Base-by-base conservation (phyloP, 2,888 invertebrate genomes). In the Heliconius aoede region DNA sequence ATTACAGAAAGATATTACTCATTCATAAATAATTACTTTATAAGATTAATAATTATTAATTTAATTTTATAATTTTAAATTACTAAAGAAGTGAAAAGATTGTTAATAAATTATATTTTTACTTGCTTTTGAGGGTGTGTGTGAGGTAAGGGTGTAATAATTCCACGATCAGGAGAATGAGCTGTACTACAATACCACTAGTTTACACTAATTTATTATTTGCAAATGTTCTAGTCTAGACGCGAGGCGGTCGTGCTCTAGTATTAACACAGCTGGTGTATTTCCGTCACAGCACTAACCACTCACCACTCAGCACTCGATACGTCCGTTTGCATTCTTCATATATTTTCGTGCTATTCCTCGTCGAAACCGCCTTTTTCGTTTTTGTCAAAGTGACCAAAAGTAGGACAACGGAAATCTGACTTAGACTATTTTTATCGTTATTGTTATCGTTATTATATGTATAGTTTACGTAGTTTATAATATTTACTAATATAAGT, bases 161-260 rank as follows among this genome's bases (percentile, higher is more conserved):
- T 28, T 24, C 26, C 68, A 68, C 28, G 28, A 69, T 7, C 51
- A 51, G 51, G 51, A 51, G 51, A 69, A 51, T 69, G 68, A 69
- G 51, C 68, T 69, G 51, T 40, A 64, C 15, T 36, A 24, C 36
- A 69, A 55, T 3, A 15, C 8, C n/a, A 55, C n/a, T n/a, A n/a
- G n/a, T n/a, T n/a, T n/a, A n/a, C 30, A 32, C 55, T 69, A 69
- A 69, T 69, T 55, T 69, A 68, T 28, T 8, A 51, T 69, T 5
- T 69, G 51, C 30, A 30, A 51, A 68, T 55, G 68, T 30, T 30
- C 69, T 30, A 51, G 55, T 30, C 69, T n/a, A 69, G 69, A 69
- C 69, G 30, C 55, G 24, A n/a, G 13, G 30, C 51, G 51, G 46
- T n/a, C 30, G 68, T n/a, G 51, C 13, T 28, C 30, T 13, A 32